Evolutionary conservation across 2,113 vertebrate species (phyloP).

Genomic region (Leucopternis melanops): DNA sequence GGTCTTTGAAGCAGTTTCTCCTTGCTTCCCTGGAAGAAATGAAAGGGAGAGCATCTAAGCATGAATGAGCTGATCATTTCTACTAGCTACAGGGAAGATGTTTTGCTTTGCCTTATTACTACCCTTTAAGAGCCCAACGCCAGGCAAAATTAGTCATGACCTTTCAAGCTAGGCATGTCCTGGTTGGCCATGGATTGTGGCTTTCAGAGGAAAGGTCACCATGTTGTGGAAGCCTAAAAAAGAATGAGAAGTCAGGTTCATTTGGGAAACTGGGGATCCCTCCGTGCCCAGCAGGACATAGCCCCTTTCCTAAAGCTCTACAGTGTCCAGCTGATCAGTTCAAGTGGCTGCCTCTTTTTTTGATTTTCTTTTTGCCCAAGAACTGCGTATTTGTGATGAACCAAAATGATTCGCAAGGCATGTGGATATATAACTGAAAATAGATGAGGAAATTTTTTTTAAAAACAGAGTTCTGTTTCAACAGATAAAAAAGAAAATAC

Average conservation of each 20-base stretch:
- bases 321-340: neutral
- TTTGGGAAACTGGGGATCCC: conserved; percentile 10
- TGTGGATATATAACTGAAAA: neutral
- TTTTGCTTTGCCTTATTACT: conserved; percentile 13
- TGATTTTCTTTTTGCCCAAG: neutral
- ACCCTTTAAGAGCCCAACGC: conserved; percentile 35
- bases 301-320: neutral
- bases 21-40: conserved; percentile 80
- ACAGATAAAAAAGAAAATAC: neutral
- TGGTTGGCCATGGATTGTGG: conserved; percentile 46
- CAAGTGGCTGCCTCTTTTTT: neutral
- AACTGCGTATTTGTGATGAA: neutral
- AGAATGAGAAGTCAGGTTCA: conserved; percentile 52
- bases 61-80: conserved; percentile 57
- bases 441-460: neutral
- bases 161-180: conserved; percentile 53
- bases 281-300: neutral
- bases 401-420: neutral
- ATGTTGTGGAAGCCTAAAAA: conserved; percentile 57
- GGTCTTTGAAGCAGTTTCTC: conserved; percentile 77
- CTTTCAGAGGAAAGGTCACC: conserved; percentile 60
- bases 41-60: conserved; percentile 76
- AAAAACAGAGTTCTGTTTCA: neutral
- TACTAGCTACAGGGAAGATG: conserved; percentile 29
- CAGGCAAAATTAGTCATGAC: conserved; percentile 58